A percentile compares a stretch with the other conserved stretches of the same genome.
phyloP scores from a whole-genome alignment of 1,140 invertebrate species.

The Drosophila santomea region DNA sequence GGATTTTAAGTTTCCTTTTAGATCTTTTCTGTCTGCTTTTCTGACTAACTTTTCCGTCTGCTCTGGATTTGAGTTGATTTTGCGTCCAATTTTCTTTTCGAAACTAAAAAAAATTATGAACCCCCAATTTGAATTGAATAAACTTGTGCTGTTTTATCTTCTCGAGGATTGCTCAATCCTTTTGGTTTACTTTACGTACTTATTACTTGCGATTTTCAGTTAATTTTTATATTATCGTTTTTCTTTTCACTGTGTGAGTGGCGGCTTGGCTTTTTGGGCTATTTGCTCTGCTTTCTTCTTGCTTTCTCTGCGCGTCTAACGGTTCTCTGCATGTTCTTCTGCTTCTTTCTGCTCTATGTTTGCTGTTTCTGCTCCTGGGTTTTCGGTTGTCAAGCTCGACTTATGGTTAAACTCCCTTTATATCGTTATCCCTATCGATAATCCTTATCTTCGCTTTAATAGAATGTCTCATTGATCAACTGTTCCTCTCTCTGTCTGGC shows the following conservation, averaged over 20 bases:
- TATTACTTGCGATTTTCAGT: constrained; percentile 31
- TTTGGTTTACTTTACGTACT: constrained; percentile 16
- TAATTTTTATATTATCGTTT: constrained; percentile 9
- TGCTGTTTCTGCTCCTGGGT: constrained; percentile 16
- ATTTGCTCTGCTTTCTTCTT: constrained; percentile 58
- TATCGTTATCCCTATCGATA: constrained; percentile 59
- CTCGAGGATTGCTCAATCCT: constrained; percentile 14
- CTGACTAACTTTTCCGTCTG: constrained; percentile 25
- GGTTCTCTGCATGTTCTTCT: constrained; percentile 28
- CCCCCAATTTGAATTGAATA: constrained; percentile 59
- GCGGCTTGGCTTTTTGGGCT: constrained; percentile 53
- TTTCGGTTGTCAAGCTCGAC: constrained; percentile 37
- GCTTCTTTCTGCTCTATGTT: constrained; percentile 16
- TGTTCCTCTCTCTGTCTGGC: constrained; percentile 20
- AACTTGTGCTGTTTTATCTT: constrained; percentile 24
- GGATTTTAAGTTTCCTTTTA: constrained; percentile 16
- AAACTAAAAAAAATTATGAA: constrained; percentile 57
- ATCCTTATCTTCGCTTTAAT: constrained; percentile 44
- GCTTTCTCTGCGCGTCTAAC: constrained; percentile 33
- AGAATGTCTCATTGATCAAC: constrained; percentile 52
- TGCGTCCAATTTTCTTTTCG: constrained; percentile 66
- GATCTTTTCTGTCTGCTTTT: constrained; percentile 22
- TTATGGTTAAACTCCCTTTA: constrained; percentile 60
- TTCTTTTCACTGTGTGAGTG: constrained; percentile 50
- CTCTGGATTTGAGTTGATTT: constrained; percentile 57